A percentile compares a stretch with the other conserved stretches of the same genome.
Conservation (phyloP, 2,888 invertebrate genomes). For the Ennomos quercinarius region DNA sequence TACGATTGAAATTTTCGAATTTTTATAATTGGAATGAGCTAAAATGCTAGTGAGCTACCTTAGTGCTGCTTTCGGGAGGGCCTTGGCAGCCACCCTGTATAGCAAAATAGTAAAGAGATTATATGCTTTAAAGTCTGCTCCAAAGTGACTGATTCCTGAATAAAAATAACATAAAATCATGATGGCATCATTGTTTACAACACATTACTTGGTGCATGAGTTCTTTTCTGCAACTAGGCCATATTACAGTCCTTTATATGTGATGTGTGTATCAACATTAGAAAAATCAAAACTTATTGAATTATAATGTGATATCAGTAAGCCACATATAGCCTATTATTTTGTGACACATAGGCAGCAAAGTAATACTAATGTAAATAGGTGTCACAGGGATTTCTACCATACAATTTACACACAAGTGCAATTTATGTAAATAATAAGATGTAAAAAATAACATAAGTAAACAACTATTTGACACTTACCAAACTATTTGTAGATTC, state of each 20-base stretch:
- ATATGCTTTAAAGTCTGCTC: conserved; percentile 6
- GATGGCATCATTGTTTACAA: neutral
- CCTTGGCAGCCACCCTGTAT: conserved; percentile 29
- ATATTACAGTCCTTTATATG: no score
- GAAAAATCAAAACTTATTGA: no score
- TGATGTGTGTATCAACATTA: no score
- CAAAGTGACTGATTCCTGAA: neutral
- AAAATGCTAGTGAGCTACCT: conserved; percentile 25
- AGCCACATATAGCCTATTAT: no score
- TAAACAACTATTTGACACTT: conserved; percentile 47
- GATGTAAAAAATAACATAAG: conserved; percentile 1
- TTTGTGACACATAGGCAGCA: no score
- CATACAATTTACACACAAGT: neutral
- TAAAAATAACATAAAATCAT: neutral
- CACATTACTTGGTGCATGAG: neutral
- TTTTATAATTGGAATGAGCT: conserved; percentile 21
- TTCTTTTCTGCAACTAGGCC: no score
- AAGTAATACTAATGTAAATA: no score
- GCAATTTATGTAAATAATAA: neutral
- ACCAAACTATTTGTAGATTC: conserved; percentile 89
- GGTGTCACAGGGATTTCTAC: no score
- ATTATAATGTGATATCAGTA: no score
- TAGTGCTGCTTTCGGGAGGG: conserved; percentile 31
- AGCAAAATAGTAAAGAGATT: conserved; percentile 26
- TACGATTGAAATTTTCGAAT: neutral